Evolutionary conservation across 2,888 invertebrate genomes (phyloP).

Genomic region (Desoria tigrina): DNA sequence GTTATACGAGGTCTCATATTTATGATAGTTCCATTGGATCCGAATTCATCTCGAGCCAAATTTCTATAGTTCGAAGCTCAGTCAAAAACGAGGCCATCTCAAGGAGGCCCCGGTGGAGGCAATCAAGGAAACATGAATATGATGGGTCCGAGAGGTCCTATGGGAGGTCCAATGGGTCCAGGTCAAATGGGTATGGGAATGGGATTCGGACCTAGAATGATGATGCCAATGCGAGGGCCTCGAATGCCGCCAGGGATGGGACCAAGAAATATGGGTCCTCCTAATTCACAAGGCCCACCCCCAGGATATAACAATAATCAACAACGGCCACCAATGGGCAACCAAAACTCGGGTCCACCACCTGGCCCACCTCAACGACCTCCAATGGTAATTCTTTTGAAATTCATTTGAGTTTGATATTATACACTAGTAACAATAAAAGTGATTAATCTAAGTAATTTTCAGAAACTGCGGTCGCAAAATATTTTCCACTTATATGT

Average conservation of each 20-base stretch:
- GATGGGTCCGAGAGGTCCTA: constrained; percentile 50
- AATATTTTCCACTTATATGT: neutral
- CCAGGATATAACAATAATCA: constrained; percentile 62
- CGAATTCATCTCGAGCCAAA: no score
- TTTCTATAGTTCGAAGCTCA: constrained; percentile 81
- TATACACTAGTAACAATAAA: no score
- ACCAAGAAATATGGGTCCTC: constrained; percentile 61
- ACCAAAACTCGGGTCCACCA: constrained; percentile 58
- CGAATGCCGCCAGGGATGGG: constrained; percentile 59
- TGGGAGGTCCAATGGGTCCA: constrained; percentile 30
- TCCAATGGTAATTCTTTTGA: constrained; percentile 49
- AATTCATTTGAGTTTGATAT: no score
- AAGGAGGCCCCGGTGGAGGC: constrained; percentile 59
- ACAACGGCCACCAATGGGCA: constrained; percentile 62
- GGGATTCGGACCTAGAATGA: constrained; percentile 48
- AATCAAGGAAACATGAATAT: constrained; percentile 42
- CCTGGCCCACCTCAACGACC: constrained; percentile 49
- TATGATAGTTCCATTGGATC: neutral
- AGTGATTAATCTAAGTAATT: neutral
- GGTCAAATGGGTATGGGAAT: constrained; percentile 35
- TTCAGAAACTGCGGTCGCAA: neutral
- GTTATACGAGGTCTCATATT: constrained; percentile 28
- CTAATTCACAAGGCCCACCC: constrained; percentile 58
- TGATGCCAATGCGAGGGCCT: constrained; percentile 54
- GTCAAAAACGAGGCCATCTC: constrained; percentile 83